A percentile compares a stretch with the other conserved stretches of the same genome.
These are phyloP conservation scores for Apis florea DNA, from an alignment of 1,140 invertebrate genomes.

Conservation along the genomic window DNA sequence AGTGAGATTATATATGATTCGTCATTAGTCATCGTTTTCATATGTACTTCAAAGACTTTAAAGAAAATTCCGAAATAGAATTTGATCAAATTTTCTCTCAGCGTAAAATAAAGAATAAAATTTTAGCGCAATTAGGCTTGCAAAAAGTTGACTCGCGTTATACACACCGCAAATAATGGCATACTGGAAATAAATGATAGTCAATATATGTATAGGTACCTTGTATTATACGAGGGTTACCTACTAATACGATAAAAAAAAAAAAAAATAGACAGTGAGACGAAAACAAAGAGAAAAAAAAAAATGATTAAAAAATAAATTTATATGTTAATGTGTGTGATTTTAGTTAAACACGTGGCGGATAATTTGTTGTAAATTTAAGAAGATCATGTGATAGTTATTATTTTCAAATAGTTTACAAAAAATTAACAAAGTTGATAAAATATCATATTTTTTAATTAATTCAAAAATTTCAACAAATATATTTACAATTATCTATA, in stretches of 20 bases:
- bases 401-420: neutral
- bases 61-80: neutral
- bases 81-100: conserved; percentile 41
- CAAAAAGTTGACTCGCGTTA: conserved; percentile 57
- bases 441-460: neutral
- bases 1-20: neutral
- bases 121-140: conserved; percentile 62
- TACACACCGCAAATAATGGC: conserved; percentile 59
- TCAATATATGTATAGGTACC: conserved; percentile 42
- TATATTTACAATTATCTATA: neutral
- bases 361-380: conserved; percentile 2
- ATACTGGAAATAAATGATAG: conserved; percentile 54
- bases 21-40: neutral
- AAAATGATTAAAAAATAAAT: conserved; percentile 40
- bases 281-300: conserved; percentile 46
- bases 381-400: neutral
- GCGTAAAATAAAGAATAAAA: conserved; percentile 36
- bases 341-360: conserved; percentile 43
- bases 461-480: neutral
- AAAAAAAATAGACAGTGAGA: conserved; percentile 52
- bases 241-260: conserved; percentile 56
- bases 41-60: neutral
- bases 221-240: conserved; percentile 63
- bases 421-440: neutral
- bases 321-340: conserved; percentile 42